Evolutionary conservation across 2,888 invertebrate species (phyloP), one percentile per base, ranked within the genome.

Genomic region (Macrosiphum euphorbiae): DNA sequence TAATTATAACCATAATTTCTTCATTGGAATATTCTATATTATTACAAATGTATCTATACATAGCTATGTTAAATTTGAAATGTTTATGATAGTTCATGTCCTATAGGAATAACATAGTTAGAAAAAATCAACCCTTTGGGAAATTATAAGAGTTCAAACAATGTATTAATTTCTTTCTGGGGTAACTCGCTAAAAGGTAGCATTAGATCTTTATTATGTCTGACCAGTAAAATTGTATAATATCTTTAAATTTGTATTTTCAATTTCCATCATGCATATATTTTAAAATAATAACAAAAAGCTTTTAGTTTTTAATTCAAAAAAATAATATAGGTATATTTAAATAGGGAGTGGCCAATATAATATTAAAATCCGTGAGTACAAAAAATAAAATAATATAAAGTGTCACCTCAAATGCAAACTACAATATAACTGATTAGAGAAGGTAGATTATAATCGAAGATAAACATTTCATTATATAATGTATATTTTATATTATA

Each of bases 121-220:
- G 52, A 52, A 50, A 90, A 52, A 78, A 90, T 41, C 67, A 78
- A 78, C 26, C 35, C 35, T 89, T 61, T 89, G 47, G 47, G 47
- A 61, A 61, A 61, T 89, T 89, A 61, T 61, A 44, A n/a, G 47
- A 61, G 20, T 52, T 78, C 28, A 52, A 78, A 24, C 50, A 35
- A 88, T 88, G n/a, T 4, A 35, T 52, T 52, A 0, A 52, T 35
- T 78, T 90, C 5, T 61, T 88, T 24, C 24, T 35, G 35, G 3
- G 24, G 35, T 55, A 88, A 35, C 35, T 88, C 10, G 16, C 35
- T 78, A 52, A 24, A 52, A 52, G 52, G 35, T 88, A 35, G 11
- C 26, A 20, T 88, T 52, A 52, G n/a, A 35, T 35, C 3, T 35
- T 52, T 35, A 52, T 88, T 35, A 35, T 0, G 4, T 52, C n/a